Percentiles rank a stretch among this genome's conserved stretches.
Evolutionary conservation across 2,888 invertebrate species (phyloP).

Genomic region (Beris chalybata): DNA sequence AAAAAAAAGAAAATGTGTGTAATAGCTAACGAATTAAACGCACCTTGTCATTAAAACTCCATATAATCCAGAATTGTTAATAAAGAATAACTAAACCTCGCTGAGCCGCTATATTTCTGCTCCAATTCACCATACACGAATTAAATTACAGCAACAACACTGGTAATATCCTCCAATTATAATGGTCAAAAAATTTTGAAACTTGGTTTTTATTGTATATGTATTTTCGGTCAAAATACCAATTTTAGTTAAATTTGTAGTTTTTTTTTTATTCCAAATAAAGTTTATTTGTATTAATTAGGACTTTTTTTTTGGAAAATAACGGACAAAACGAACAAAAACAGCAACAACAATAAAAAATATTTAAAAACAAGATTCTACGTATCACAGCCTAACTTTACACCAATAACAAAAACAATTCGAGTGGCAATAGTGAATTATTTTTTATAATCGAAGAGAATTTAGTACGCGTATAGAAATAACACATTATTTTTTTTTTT

Average conservation of each 20-base stretch:
- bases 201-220: neutral
- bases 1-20: neutral
- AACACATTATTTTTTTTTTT: slow-evolving; percentile 20
- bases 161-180: neutral
- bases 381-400: slow-evolving; percentile 28
- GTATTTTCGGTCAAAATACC: no score
- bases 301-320: no score
- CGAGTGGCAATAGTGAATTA: neutral
- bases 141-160: neutral
- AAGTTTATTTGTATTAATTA: no score
- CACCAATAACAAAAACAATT: slow-evolving; percentile 12
- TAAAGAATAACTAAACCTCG: neutral
- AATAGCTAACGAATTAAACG: slow-evolving; percentile 7
- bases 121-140: neutral
- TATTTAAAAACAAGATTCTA: neutral
- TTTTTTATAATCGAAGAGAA: neutral
- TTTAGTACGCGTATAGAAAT: slow-evolving; percentile 6
- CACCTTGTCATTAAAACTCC: slow-evolving; percentile 37
- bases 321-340: neutral
- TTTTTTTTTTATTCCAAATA: no score
- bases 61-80: slow-evolving; percentile 30
- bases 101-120: neutral
- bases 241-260: no score
- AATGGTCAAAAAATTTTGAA: neutral
- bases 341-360: slow-evolving; percentile 8